These are phyloP conservation scores for Glaucopsyche alexis DNA, from an alignment of 2,888 invertebrate genomes.

Conservation along the genomic window DNA sequence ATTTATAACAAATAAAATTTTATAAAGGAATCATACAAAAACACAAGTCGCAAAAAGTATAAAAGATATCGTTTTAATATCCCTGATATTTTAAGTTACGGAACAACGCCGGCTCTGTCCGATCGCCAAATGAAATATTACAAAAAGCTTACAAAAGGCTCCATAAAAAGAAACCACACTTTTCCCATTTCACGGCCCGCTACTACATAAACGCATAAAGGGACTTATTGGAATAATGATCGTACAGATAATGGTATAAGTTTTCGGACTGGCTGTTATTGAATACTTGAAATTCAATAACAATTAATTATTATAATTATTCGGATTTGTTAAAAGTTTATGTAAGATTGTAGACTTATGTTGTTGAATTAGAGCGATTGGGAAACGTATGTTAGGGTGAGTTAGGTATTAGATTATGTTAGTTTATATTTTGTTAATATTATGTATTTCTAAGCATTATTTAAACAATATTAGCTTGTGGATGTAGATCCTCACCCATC, in stretches of 20 bases:
- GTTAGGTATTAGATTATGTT: too few species aligned
- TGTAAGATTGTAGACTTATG: too few species aligned
- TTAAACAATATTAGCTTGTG: too few species aligned
- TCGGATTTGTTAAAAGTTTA: too few species aligned
- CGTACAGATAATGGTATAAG: conserved; percentile 24
- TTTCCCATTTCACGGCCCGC: conserved; percentile 35
- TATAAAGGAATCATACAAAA: conserved; percentile 28
- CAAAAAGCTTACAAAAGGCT: conserved; percentile 41
- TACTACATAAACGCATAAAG: conserved; percentile 37
- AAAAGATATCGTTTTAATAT: conserved; percentile 37
- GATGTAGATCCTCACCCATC: too few species aligned
- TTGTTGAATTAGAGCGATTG: too few species aligned
- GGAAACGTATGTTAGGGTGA: too few species aligned
- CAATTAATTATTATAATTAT: too few species aligned
- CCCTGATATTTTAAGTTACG: conserved; percentile 38
- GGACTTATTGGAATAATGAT: conserved; percentile 38
- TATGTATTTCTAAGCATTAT: too few species aligned
- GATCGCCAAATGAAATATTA: conserved; percentile 39
- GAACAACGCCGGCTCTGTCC: conserved; percentile 30
- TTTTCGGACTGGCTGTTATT: background rate
- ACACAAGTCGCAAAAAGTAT: conserved; percentile 33
- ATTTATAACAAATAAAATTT: conserved; percentile 33
- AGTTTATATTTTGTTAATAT: too few species aligned
- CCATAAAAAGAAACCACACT: conserved; percentile 37
- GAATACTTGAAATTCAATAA: background rate